Percentiles rank a stretch among this genome's conserved stretches.
Conservation (phyloP, 2,113 vertebrate genomes). For the Gorsachius goisagi region DNA sequence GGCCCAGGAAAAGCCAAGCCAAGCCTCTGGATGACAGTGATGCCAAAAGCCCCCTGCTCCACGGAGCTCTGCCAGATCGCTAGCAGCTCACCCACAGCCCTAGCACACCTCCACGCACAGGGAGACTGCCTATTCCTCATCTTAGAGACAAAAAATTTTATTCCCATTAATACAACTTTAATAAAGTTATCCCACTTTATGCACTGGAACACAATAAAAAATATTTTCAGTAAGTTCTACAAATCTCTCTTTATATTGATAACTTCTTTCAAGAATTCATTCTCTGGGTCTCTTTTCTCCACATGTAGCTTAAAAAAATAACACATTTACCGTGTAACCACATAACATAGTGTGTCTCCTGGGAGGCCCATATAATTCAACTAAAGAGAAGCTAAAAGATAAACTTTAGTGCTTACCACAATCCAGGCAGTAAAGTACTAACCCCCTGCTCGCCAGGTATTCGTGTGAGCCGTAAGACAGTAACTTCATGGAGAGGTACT, state of each 20-base stretch:
- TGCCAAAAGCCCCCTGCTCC: not conserved
- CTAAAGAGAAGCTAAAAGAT: not conserved
- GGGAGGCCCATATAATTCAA: not conserved
- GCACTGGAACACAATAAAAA: not conserved
- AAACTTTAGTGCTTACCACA: not conserved
- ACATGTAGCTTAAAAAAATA: not conserved
- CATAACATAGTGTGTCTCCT: not conserved
- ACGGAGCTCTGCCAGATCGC: not conserved
- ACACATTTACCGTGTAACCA: not conserved
- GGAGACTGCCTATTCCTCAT: not conserved
- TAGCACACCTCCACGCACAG: not conserved
- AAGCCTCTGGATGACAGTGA: not conserved
- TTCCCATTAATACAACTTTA: too few relatives aligned
- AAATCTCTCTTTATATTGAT: not conserved
- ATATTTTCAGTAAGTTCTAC: not conserved
- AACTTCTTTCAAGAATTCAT: not conserved
- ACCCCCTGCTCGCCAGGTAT: not conserved
- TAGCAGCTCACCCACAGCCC: not conserved
- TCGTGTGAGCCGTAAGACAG: not conserved
- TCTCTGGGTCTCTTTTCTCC: not conserved
- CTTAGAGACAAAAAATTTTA: not conserved
- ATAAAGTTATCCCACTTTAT: not conserved
- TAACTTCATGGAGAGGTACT: not conserved
- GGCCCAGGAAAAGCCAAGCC: not conserved
- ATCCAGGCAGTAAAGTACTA: not conserved